These are phyloP conservation scores for Cryptocephalus primarius DNA, from an alignment of 2,888 invertebrate species.

Conservation along the genomic window DNA sequence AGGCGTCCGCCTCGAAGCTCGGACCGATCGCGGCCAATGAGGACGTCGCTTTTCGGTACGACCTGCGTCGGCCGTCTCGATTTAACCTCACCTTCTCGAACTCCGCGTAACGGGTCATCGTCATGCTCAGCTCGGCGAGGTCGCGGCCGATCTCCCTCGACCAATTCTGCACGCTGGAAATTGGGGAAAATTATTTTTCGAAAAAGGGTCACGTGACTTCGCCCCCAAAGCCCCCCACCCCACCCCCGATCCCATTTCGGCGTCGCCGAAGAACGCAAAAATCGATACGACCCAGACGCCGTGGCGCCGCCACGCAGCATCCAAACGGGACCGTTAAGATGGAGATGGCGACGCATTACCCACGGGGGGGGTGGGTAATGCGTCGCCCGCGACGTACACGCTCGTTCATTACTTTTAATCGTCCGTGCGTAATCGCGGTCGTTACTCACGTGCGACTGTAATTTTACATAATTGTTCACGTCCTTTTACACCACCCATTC, in stretches of 20 bases:
- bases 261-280: neutral
- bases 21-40: too few species aligned
- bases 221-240: too few species aligned
- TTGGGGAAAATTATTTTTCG: too few species aligned
- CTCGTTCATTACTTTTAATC: too few species aligned
- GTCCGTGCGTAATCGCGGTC: too few species aligned
- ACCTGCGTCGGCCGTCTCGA: neutral
- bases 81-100: conserved; percentile 50
- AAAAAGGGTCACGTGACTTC: neutral
- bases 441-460: too few species aligned
- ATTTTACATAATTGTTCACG: too few species aligned
- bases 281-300: neutral
- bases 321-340: neutral
- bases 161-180: conserved; percentile 61
- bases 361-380: too few species aligned
- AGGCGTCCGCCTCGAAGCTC: neutral
- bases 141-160: conserved; percentile 66
- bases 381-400: too few species aligned
- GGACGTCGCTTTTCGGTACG: too few species aligned
- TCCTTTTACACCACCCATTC: too few species aligned
- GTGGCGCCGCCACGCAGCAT: neutral
- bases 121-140: conserved; percentile 62
- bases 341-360: too few species aligned
- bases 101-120: conserved; percentile 64
- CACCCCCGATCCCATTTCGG: neutral